Base-by-base conservation (phyloP, 2,888 invertebrate species). In the Drosophila birchii region DNA sequence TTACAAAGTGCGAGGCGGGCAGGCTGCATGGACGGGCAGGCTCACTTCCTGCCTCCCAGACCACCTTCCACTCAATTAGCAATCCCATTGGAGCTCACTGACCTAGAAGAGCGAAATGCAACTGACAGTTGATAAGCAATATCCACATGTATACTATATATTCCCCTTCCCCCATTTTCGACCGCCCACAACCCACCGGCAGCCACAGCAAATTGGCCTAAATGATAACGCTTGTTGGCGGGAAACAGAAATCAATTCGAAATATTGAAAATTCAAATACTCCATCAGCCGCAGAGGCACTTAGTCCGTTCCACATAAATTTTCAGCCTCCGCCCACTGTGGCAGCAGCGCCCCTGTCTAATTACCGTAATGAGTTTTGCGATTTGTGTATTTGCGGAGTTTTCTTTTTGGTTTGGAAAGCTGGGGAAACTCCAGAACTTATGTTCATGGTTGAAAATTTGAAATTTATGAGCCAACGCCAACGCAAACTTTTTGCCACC, bases 331-430 rank as follows among this genome's bases (percentile, higher is more conserved):
- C 41, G 9, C 5, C 29, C 34, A 60, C 20, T 26, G 54, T 4
- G 23, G 47, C 38, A 11, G 14, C 18, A 26, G 26, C 26, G 41
- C 41, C 56, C 44, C 44, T 67, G 77, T 69, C 86, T 84, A 84
- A 88, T 84, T 84, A 84, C 72, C 71, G 84, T 84, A 84, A 84
- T 84, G 84, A 84, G 86, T 81, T 88, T 84, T 77, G 68, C 64
- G 76, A 82, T 82, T 85, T 81, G 66, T 60, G 75, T 63, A 68
- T 75, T 75, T 75, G 73, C 53, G 14, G 72, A 66, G 75, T 66
- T 58, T 66, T 66, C 36, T 53, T 70, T 69, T 70, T 18, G 55
- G 61, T 71, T 71, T 78, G 53, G 23, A 60, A 71, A 76, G 63
- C 71, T 47, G 54, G 56, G 34, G 53, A 41, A 59, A 55, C 60